A percentile compares a stretch with the other conserved stretches of the same genome.
Conservation (phyloP, 2,797 vertebrate genomes). For the Myotis planiceps region DNA sequence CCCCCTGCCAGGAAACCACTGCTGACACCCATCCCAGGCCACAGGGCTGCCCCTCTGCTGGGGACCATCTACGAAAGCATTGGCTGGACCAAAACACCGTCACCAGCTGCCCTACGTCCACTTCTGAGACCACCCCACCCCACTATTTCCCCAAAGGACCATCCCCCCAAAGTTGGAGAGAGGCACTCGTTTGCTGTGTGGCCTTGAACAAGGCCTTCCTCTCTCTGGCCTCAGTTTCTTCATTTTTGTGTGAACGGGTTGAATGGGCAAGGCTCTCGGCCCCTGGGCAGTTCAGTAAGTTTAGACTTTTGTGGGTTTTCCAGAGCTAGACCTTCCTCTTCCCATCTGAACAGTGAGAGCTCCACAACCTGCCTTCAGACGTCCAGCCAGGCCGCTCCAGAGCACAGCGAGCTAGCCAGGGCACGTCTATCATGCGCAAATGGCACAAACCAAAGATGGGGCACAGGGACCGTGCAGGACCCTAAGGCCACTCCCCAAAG, state of each 20-base stretch:
- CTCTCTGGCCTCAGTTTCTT: not conserved
- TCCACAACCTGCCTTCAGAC: not conserved
- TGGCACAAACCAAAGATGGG: not conserved
- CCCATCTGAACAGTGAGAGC: not conserved
- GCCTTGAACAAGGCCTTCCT: not conserved
- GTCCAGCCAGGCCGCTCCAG: not conserved
- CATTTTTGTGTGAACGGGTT: not conserved
- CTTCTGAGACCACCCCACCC: not conserved
- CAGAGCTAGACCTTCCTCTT: not conserved
- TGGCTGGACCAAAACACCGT: fast-evolving
- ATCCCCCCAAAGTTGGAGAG: not conserved
- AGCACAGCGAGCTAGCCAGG: not conserved
- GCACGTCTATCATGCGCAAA: fast-evolving
- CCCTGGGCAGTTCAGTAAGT: not conserved
- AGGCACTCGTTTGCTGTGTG: fast-evolving
- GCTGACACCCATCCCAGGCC: not conserved
- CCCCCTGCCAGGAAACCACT: not conserved
- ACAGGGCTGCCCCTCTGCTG: not conserved
- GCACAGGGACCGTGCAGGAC: not conserved
- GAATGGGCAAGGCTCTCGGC: not conserved
- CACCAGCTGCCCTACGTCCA: not conserved
- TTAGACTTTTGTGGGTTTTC: not conserved
- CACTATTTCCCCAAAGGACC: not conserved
- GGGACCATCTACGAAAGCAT: not conserved
- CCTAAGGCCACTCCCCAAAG: not conserved